Base-by-base conservation (phyloP, 2,888 invertebrate species). In the Schizotus pectinicornis region DNA sequence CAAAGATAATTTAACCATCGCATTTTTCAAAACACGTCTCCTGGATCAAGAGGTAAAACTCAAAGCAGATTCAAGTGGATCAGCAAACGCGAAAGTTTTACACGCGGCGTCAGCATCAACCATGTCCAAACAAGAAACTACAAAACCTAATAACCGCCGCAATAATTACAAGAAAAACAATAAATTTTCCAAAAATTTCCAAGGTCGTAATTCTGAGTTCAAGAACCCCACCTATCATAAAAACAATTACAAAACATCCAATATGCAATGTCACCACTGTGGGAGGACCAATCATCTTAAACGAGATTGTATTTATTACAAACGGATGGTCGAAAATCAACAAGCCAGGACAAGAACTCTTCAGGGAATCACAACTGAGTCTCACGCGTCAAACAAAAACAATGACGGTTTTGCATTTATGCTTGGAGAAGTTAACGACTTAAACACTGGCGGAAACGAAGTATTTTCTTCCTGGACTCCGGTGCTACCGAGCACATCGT, bases 11-110 rank as follows among this genome's bases (percentile, higher is more conserved):
- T 59, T 77, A 47, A 77, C 70, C 0, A 56, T 77, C 11, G 69
- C 64, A 7, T 76, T 76, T 63, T 75, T 76, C 1, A 77, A 77
- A 63, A 74, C 63, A 3, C 35, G 64, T 32, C 39, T 69, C 2
- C 31, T 68, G 6, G 67, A 68, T 33, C 59, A 64, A 1, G 67
- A 68, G 51, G 37, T 58, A 2, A 68, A 65, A 62, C n/a, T 68
- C 0, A 48, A 36, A 31, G 37, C 36, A 6, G 56, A 59, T 3
- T 3, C 22, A 38, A 46, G 36, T 45, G 13, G 22, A n/a, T 39
- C 36, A 11, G 32, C 52, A 31, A 39, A 39, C 11, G 7, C 31
- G 7, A 42, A 42, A 50, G 12, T 38, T 7, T 6, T 55, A 9
- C 2, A 55, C 13, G 38, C 35, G 7, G 7, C 39, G 5, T 3